Base-by-base conservation (phyloP, 2,113 vertebrate genomes). In the Chrysochloris asiatica region DNA sequence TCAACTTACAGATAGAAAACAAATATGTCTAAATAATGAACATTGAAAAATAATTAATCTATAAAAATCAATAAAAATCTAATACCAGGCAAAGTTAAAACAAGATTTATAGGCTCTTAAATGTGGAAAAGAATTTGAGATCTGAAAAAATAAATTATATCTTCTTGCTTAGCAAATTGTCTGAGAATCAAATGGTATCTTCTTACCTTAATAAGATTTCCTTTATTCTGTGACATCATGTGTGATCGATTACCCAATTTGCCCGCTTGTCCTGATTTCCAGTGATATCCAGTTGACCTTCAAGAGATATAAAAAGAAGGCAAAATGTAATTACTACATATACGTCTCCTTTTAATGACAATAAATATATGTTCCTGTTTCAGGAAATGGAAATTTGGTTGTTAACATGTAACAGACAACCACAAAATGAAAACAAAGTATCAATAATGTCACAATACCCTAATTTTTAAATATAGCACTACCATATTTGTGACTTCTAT, bases 121-220 rank as follows among this genome's bases (percentile, higher is more conserved):
- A 14, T 69, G 59, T 50, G 17, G 12, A 72, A 77, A 6, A 11
- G 8, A 61, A 72, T 7, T 12, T 8, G n/a, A 41, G 0, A 14
- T 8, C 56, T 21, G 4, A 90, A 73, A 88, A 87, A 22, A 1
- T 56, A 90, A 93, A 85, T 69, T 63, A 24, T 88, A 61, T 36
- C 14, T 71, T 95, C 52, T 81, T 83, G 19, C 52, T 95, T 10
- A 83, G 1, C 48, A 86, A 19, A 92, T 89, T 61, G 81, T 2
- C 21, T 91, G 26, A 16, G 93, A 95, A 86, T 45, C 54, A 33
- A 90, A 54, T 63, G 16, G 52, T 2, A 47, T 48, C 61, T 80
- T 97, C 97, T 96, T 97, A 99, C 99, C 98, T 98, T 99, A 85
- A 95, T 96, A 92, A 93, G 67, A 90, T 94, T 98, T 85, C 96